Percentiles rank a stretch among this genome's conserved stretches.
These are phyloP conservation scores for Mallotus villosus DNA, from an alignment of 2,797 vertebrate species.

Conservation along the genomic window DNA sequence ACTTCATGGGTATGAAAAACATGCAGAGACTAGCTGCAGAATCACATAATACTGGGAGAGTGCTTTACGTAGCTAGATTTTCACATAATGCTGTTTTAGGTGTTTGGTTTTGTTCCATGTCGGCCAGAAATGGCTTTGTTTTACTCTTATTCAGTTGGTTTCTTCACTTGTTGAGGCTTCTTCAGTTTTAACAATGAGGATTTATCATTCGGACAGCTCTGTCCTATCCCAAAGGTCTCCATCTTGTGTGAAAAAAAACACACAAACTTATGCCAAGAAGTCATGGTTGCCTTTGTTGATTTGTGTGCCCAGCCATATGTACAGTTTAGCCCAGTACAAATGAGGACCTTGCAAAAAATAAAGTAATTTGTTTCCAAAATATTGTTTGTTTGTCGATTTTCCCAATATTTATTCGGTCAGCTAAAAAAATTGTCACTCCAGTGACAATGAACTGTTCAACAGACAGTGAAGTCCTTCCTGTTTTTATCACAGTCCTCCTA, in stretches of 20 bases:
- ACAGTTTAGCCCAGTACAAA: slow-evolving; percentile 62
- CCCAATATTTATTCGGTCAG: neutral
- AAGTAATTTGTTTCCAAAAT: slow-evolving; percentile 66
- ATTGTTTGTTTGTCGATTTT: slow-evolving; percentile 12
- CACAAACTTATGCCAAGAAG: slow-evolving; percentile 69
- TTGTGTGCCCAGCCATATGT: slow-evolving; percentile 71
- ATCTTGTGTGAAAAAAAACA: slow-evolving; percentile 50
- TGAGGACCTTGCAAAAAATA: slow-evolving; percentile 58
- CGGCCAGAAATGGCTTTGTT: slow-evolving; percentile 23
- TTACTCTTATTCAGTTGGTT: slow-evolving; percentile 28
- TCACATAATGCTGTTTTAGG: slow-evolving; percentile 31
- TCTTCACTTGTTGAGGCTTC: slow-evolving; percentile 22
- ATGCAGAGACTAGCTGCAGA: slow-evolving; percentile 8
- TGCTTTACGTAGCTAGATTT: slow-evolving; percentile 28
- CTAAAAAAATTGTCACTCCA: neutral
- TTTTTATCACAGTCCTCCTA: neutral
- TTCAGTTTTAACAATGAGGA: slow-evolving; percentile 23
- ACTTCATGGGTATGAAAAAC: slow-evolving; percentile 21
- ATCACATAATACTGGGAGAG: slow-evolving; percentile 1
- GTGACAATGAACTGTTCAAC: neutral
- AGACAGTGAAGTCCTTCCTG: neutral
- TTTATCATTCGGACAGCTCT: slow-evolving; percentile 40
- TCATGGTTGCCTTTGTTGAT: slow-evolving; percentile 68
- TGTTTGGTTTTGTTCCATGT: slow-evolving; percentile 19
- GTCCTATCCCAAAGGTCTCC: slow-evolving; percentile 68